These are phyloP conservation scores for Phenganax subtilis DNA, from an alignment of 92 coral and sea anemone genomes.

Conservation along the genomic window DNA sequence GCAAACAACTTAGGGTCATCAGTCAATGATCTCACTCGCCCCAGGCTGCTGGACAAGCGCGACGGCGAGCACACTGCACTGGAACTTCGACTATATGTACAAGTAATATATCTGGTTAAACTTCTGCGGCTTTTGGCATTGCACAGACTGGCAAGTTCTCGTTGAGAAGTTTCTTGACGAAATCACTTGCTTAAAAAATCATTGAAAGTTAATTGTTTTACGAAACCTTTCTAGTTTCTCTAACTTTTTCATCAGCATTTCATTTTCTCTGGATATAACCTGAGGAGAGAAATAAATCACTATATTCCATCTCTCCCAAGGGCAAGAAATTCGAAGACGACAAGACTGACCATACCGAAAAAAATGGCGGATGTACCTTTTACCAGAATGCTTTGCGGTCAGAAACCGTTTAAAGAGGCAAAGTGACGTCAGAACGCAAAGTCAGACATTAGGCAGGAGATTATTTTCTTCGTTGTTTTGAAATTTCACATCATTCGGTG, in stretches of 20 bases:
- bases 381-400: too few relatives aligned
- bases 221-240: conserved; percentile 77
- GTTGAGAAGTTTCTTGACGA: not conserved
- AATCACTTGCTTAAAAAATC: too few relatives aligned
- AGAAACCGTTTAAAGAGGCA: too few relatives aligned
- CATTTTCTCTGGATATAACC: conserved; percentile 97
- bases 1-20: conserved; percentile 21
- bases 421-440: too few relatives aligned
- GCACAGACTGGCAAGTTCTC: not conserved
- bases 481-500: too few relatives aligned
- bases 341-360: not conserved
- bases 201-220: too few relatives aligned
- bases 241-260: conserved; percentile 73
- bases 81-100: conserved; percentile 27
- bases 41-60: conserved; percentile 9
- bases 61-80: conserved; percentile 29
- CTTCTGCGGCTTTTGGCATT: too few relatives aligned
- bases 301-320: not conserved
- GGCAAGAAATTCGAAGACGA: not conserved
- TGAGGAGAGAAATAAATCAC: conserved; percentile 31
- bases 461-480: too few relatives aligned
- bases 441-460: too few relatives aligned
- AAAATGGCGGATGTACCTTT: too few relatives aligned
- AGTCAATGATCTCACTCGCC: conserved; percentile 34
- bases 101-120: not conserved